Base-by-base conservation (phyloP, 2,888 invertebrate species). In the Cerastis rubricosa region DNA sequence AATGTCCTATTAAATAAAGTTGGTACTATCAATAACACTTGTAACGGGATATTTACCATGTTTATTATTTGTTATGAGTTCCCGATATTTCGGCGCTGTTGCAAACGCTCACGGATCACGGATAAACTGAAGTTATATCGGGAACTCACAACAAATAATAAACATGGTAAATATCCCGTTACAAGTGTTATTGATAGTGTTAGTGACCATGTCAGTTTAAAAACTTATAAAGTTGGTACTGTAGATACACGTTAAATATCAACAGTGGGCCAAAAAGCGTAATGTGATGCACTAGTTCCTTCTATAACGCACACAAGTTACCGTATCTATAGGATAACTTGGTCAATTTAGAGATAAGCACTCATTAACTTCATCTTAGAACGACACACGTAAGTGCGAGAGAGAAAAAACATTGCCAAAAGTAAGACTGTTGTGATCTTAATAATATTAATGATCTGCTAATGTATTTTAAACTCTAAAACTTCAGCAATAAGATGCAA, bases 391-490 rank as follows among this genome's bases (percentile, higher is more conserved):
- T 57, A 68, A 14, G 66, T 69, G 71, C 11, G 59, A 80, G 63
- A 72, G 57, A 65, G 70, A 71, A 40, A 57, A 59, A 69, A 65
- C 59, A 51, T 71, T 63, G 74, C 83, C 61, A 71, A 82, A 71
- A 66, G 74, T 72, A 79, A 82, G 83, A 82, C 82, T 82, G 83
- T 82, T 66, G 68, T 61, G 67, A 75, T 80, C 57, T 67, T 72
- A 49, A 69, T 22, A 29, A 35, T 65, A 45, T 71, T 43, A 57
- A 71, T 71, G 71, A 82, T 83, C 74, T 74, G 83, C 71, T 59
- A 47, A 59, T 76, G 51, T 69, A 71, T 59, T 83, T 51, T 57
- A 6, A 66, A 72, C 51, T 66, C 0, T 74, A 59, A 69, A 69
- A 1, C 3, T 7, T 22, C 7, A 8, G 2, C 0, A 12, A 57